These are phyloP conservation scores for Actinemys pallida DNA, from an alignment of 2,113 vertebrate species.

Conservation along the genomic window DNA sequence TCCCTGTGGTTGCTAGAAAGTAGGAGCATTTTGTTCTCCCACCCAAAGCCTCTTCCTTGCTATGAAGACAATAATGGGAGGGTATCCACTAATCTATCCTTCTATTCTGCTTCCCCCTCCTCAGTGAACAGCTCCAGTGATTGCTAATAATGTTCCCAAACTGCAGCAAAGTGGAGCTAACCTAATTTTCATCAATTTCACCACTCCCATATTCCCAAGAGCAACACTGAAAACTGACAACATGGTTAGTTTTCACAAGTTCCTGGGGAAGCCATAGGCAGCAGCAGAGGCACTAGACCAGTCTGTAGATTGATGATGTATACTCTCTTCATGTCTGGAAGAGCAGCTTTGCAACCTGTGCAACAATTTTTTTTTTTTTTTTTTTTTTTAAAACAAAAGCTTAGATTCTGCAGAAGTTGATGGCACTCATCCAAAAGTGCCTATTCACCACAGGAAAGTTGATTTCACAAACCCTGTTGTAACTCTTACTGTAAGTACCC, in stretches of 20 bases:
- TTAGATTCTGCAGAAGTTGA: background rate
- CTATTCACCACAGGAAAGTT: background rate
- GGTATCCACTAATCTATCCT: background rate
- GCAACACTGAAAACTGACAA: background rate
- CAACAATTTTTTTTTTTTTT: background rate
- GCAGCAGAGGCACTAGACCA: rapidly evolving
- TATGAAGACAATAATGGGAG: background rate
- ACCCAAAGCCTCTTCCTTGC: background rate
- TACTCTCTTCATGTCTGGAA: rapidly evolving
- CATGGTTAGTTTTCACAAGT: background rate
- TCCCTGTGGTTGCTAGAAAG: background rate
- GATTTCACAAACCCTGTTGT: background rate
- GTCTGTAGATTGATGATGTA: background rate
- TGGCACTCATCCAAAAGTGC: background rate
- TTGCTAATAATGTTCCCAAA: background rate
- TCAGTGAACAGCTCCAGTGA: background rate
- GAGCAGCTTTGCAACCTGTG: background rate
- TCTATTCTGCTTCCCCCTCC: background rate
- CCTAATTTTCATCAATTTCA: background rate
- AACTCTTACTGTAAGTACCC: background rate
- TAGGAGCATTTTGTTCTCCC: background rate
- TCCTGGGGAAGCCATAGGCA: background rate
- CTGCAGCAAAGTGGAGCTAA: background rate
- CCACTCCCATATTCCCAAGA: background rate
- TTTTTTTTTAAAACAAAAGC: background rate